Evolutionary conservation across 2,113 vertebrate genomes (phyloP).

Genomic region (Cyanocitta stelleri): DNA sequence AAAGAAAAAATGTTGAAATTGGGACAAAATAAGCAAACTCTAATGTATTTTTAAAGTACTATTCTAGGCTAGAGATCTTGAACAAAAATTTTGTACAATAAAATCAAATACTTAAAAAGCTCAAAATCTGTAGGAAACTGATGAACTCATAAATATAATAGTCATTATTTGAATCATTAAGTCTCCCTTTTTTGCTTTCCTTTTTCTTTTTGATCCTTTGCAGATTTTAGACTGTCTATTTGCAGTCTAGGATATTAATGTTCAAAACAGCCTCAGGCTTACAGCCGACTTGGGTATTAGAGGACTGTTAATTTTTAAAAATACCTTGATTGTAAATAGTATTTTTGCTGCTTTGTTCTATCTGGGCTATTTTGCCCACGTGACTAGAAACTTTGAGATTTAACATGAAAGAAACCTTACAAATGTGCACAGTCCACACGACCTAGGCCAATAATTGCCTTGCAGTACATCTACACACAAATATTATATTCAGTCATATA

Average conservation of each 20-base stretch:
- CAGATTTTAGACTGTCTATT: background rate
- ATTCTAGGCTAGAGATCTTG: background rate
- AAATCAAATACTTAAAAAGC: background rate
- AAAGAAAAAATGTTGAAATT: background rate
- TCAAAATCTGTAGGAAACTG: background rate
- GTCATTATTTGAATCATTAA: background rate
- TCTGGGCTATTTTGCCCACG: accelerated
- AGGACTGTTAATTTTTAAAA: background rate
- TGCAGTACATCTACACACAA: background rate
- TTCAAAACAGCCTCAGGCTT: background rate
- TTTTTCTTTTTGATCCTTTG: background rate
- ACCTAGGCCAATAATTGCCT: background rate
- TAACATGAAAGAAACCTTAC: background rate
- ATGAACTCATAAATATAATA: background rate
- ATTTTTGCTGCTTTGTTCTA: background rate
- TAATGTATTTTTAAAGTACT: background rate
- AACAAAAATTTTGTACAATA: background rate
- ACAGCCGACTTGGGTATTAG: background rate
- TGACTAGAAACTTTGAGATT: background rate
- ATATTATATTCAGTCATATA: background rate
- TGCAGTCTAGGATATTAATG: background rate
- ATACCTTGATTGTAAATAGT: background rate
- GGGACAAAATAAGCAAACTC: background rate
- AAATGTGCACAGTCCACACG: background rate
- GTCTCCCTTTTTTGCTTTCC: background rate